Percentiles rank a stretch among this genome's conserved stretches.
These are phyloP conservation scores for Andrena flavipes DNA, from an alignment of 2,888 invertebrate genomes.

Conservation along the genomic window DNA sequence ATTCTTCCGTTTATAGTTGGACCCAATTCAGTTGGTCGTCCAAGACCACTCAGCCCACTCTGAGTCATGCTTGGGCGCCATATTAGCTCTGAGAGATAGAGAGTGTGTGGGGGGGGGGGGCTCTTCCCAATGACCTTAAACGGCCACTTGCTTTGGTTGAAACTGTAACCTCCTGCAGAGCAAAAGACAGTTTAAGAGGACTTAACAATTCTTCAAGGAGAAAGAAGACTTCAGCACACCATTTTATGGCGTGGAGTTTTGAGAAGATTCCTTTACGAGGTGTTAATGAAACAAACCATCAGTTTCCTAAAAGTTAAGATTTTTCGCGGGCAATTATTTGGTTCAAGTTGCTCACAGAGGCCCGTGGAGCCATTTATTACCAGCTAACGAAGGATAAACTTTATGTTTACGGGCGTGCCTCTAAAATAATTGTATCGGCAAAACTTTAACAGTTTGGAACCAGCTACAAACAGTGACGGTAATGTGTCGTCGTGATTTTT, in stretches of 20 bases:
- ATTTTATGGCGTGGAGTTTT: not conserved
- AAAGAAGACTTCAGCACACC: too few relatives aligned
- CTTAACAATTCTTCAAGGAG: too few relatives aligned
- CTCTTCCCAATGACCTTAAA: too few relatives aligned
- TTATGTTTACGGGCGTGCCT: conserved; percentile 29
- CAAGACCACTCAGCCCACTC: not conserved
- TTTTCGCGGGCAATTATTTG: conserved; percentile 19
- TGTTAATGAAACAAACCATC: conserved; percentile 13
- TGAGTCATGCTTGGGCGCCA: too few relatives aligned
- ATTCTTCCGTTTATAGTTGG: not conserved
- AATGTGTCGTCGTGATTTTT: conserved; percentile 35
- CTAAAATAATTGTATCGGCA: conserved; percentile 35
- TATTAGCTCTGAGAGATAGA: too few relatives aligned
- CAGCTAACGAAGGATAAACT: conserved; percentile 21
- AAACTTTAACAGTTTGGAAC: conserved; percentile 27
- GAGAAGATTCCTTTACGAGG: conserved; percentile 1
- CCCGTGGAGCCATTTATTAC: conserved; percentile 10
- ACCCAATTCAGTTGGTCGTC: not conserved
- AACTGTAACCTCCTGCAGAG: too few relatives aligned
- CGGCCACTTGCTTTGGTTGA: too few relatives aligned
- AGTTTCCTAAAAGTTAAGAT: conserved; percentile 10
- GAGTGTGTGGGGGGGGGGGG: too few relatives aligned
- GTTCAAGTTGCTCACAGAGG: not conserved
- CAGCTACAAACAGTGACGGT: conserved; percentile 1
- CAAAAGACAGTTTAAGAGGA: too few relatives aligned